A percentile compares a stretch with the other conserved stretches of the same genome.
Evolutionary conservation across 2,888 invertebrate genomes (phyloP).

Genomic region (Tuta absoluta): DNA sequence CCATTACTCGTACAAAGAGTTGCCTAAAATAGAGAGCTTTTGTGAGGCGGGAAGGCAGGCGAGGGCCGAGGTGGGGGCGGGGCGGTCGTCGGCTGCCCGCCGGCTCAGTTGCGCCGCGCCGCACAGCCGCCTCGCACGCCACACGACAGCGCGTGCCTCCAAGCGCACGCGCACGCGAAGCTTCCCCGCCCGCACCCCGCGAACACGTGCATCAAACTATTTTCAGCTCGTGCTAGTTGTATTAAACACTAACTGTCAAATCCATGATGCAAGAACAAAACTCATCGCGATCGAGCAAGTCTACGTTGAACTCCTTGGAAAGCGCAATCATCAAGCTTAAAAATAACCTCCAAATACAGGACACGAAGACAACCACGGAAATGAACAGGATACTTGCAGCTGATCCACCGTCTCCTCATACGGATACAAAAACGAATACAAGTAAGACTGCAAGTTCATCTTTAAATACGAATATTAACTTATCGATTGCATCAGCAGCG

Average conservation of each 20-base stretch:
- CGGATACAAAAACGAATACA: slow-evolving; percentile 65
- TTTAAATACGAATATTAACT: slow-evolving; percentile 66
- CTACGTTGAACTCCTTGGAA: slow-evolving; percentile 75
- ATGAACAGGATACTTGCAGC: slow-evolving; percentile 65
- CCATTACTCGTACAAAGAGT: slow-evolving; percentile 81
- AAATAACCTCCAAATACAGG: slow-evolving; percentile 78
- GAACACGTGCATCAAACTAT: slow-evolving; percentile 59
- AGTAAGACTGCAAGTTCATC: slow-evolving; percentile 73
- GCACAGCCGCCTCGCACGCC: slow-evolving; percentile 75
- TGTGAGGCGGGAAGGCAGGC: slow-evolving; percentile 74
- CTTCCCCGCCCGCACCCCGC: slow-evolving; percentile 53
- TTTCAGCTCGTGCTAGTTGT: slow-evolving; percentile 41
- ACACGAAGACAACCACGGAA: slow-evolving; percentile 63
- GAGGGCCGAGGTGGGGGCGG: slow-evolving; percentile 70
- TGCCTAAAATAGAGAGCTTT: slow-evolving; percentile 82
- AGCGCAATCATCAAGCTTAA: slow-evolving; percentile 79
- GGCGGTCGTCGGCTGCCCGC: slow-evolving; percentile 73
- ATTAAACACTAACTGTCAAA: slow-evolving; percentile 31
- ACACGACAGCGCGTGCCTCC: slow-evolving; percentile 57
- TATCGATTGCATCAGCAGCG: slow-evolving; percentile 82
- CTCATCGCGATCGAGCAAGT: slow-evolving; percentile 71
- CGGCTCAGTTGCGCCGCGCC: slow-evolving; percentile 78
- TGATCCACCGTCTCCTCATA: slow-evolving; percentile 63
- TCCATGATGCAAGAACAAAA: slow-evolving; percentile 77
- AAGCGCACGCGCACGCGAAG: slow-evolving; percentile 69